Percentiles rank a stretch among this genome's conserved stretches.
phyloP scores from a whole-genome alignment of 2,797 vertebrate species.

The Rousettus madagascariensis region DNA sequence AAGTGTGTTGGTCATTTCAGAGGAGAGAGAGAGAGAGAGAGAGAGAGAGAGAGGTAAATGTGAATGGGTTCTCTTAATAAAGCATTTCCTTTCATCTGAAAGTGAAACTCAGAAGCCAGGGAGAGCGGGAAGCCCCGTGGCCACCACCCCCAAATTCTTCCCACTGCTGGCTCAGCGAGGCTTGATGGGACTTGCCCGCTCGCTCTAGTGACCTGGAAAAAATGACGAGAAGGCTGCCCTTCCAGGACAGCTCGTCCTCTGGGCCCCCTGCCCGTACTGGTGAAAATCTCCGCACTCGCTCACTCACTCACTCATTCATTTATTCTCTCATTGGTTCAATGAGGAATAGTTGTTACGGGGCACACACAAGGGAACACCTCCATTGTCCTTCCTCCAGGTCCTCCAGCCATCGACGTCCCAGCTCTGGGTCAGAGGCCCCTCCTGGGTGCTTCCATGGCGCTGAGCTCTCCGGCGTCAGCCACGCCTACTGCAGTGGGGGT shows the following conservation, averaged over 20 bases:
- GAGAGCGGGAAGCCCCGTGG: not conserved
- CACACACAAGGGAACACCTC: not conserved
- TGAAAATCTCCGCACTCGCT: not conserved
- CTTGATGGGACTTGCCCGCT: not conserved
- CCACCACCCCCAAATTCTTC: not conserved
- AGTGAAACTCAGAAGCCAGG: not conserved
- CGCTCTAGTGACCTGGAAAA: not conserved
- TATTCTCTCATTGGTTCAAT: not conserved
- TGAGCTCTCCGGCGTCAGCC: rapidly evolving
- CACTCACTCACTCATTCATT: not conserved
- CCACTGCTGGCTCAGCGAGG: not conserved
- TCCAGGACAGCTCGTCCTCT: not conserved
- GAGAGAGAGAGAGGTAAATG: not conserved
- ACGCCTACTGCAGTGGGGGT: not conserved
- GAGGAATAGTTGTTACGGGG: too few relatives aligned
- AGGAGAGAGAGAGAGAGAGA: not conserved
- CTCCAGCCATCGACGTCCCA: rapidly evolving
- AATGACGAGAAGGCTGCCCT: not conserved
- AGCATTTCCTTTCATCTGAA: not conserved
- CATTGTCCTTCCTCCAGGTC: not conserved
- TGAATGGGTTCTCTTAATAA: not conserved
- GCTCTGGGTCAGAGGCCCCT: not conserved
- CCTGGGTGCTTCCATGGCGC: rapidly evolving
- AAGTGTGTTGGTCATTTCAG: not conserved
- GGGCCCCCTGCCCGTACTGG: not conserved